Evolutionary conservation across 2,113 vertebrate species (phyloP), one percentile per base, ranked within the genome.

Genomic region (Pseudonaja textilis): DNA sequence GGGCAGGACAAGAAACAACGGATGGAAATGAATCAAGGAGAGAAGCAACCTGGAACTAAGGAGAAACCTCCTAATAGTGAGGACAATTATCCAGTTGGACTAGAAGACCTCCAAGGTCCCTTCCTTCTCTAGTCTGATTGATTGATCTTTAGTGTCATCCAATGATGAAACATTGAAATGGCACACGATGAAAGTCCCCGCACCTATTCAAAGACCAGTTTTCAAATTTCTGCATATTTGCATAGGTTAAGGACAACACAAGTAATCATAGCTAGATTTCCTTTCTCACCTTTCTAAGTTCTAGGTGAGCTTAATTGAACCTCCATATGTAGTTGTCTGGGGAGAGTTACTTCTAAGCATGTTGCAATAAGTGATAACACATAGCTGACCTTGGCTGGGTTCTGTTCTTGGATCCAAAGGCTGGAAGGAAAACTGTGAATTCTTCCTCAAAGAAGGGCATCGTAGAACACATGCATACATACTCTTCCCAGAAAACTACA

Each of bases 181-280:
- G 90, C 18, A 93, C 29, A 89, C 12, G 34, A 11, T 29, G 34
- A 93, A 25, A 26, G 1, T 57, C 91, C 59, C 56, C 57, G 89
- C 74, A 54, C 11, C 5, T 39, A 47, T 87, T 81, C 22, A 23
- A 14, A 59, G 42, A 34, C 57, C 4, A 85, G 0, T 9, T 95
- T 55, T 57, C 92, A 86, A 34, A 9, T 89, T 93, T 42, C 11
- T 88, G 61, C 94, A 29, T n/a, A 54, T 91, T 69, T 92, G 39
- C 2, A 56, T 42, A 50, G 88, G 22, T 10, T 87, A 54, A 42
- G 94, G 14, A 69, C n/a, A 69, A n/a, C 26, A 22, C 91, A 93
- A 93, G 0, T 69, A 89, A 52, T 54, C 9, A 0, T 5, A 87
- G 6, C 42, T 56, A 16, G 4, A 14, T 87, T 86, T 20, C 3